These are phyloP conservation scores for Teleopsis dalmanni DNA, from an alignment of 1,140 invertebrate species.

Conservation along the genomic window DNA sequence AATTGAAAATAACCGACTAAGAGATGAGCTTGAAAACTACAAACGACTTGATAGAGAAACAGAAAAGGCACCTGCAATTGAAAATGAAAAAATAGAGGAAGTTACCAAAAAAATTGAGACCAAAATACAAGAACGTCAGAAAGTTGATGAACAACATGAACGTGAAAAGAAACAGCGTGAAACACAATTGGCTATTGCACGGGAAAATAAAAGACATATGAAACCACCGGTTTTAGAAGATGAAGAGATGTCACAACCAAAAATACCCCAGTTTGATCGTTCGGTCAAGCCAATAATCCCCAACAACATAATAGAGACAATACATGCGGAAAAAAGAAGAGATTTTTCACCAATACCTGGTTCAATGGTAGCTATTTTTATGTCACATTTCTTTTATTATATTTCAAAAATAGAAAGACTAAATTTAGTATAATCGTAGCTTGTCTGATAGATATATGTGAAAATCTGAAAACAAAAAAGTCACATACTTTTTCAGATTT, in stretches of 20 bases:
- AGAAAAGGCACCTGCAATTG: slow-evolving; percentile 13
- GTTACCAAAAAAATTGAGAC: slow-evolving; percentile 37
- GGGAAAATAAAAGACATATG: slow-evolving; percentile 19
- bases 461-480: too few relatives aligned
- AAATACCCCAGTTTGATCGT: slow-evolving; percentile 54
- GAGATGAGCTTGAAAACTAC: slow-evolving; percentile 49
- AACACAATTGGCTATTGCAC: slow-evolving; percentile 33
- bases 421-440: too few relatives aligned
- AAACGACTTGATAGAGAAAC: slow-evolving; percentile 45
- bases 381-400: too few relatives aligned
- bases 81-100: slow-evolving; percentile 16
- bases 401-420: too few relatives aligned
- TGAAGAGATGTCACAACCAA: slow-evolving; percentile 22
- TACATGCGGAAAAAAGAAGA: slow-evolving; percentile 42
- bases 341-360: slow-evolving; percentile 59
- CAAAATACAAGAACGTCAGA: slow-evolving; percentile 41
- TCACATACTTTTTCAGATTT: too few relatives aligned
- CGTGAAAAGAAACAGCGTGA: slow-evolving; percentile 46
- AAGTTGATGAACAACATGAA: slow-evolving; percentile 45
- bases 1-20: slow-evolving; percentile 48
- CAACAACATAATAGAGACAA: background rate
- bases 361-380: slow-evolving; percentile 49
- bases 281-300: slow-evolving; percentile 50
- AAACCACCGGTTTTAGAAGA: slow-evolving; percentile 38
- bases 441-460: too few relatives aligned